Percentiles rank a stretch among this genome's conserved stretches.
Conservation (phyloP, 2,888 invertebrate genomes). For the Eristalis arbustorum region DNA sequence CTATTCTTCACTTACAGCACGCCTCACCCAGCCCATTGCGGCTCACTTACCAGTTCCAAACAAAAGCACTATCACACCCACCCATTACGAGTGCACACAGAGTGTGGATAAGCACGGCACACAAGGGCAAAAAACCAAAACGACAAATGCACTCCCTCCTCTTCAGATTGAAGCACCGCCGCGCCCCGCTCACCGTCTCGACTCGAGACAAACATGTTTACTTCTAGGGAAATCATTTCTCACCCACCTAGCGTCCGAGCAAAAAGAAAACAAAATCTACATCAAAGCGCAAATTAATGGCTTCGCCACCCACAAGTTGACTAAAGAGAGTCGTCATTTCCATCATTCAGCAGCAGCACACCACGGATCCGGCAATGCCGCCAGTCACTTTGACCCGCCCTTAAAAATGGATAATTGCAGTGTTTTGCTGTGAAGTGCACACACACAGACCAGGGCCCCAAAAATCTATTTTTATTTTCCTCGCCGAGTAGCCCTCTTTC, state of each 20-base stretch:
- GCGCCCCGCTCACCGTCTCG: no score
- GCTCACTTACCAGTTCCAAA: neutral
- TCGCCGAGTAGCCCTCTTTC: conserved; percentile 39
- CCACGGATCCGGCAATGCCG: conserved; percentile 35
- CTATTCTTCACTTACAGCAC: neutral
- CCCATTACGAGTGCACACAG: neutral
- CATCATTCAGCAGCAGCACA: conserved; percentile 32
- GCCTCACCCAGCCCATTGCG: neutral
- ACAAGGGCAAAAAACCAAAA: neutral
- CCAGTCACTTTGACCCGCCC: conserved; percentile 56
- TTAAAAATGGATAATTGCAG: conserved; percentile 52
- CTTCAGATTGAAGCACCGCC: neutral
- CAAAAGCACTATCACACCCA: neutral
- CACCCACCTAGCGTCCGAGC: neutral
- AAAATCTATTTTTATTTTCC: conserved; percentile 33
- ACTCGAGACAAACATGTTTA: conserved; percentile 30
- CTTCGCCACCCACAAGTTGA: conserved; percentile 50
- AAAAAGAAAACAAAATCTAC: neutral
- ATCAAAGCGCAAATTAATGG: conserved; percentile 34
- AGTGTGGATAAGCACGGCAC: neutral
- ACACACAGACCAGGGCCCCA: conserved; percentile 1
- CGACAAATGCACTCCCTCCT: neutral
- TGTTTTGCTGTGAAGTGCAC: conserved; percentile 41
- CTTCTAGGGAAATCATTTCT: conserved; percentile 16
- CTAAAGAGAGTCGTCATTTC: conserved; percentile 51